A percentile compares a stretch with the other conserved stretches of the same genome.
phyloP scores from a whole-genome alignment of 2,888 invertebrate genomes.

The Tiliacea aurago region DNA sequence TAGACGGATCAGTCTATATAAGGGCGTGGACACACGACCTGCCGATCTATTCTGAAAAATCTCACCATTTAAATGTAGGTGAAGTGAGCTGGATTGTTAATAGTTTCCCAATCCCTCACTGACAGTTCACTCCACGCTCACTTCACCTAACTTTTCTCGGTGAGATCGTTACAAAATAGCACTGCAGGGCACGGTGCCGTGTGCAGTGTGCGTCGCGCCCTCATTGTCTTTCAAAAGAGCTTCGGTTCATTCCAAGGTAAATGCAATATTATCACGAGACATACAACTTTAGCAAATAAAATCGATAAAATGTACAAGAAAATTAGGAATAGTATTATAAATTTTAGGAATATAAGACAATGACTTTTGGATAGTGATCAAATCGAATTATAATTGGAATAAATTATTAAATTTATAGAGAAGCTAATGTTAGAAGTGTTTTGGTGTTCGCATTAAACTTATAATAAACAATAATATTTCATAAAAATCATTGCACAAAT shows the following conservation, averaged over 20 bases:
- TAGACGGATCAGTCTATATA: conserved; percentile 25
- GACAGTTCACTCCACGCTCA: no score
- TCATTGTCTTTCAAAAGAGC: conserved; percentile 45
- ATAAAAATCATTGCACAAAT: conserved; percentile 7
- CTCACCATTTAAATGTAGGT: no score
- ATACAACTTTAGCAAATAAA: conserved; percentile 4
- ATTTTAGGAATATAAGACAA: conserved; percentile 2
- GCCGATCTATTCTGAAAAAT: no score
- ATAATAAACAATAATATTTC: not conserved
- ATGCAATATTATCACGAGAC: conserved; percentile 50
- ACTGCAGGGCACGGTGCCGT: no score
- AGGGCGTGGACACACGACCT: no score
- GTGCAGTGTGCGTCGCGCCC: no score
- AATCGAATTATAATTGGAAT: conserved; percentile 7
- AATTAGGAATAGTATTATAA: conserved; percentile 11
- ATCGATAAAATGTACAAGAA: not conserved
- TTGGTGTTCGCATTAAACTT: conserved; percentile 28
- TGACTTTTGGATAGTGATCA: not conserved
- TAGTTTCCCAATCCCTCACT: no score
- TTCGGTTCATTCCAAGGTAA: conserved; percentile 50
- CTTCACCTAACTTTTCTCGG: no score
- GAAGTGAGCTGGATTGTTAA: no score
- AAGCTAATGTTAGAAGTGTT: conserved; percentile 27
- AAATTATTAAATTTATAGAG: conserved; percentile 24
- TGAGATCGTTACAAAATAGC: no score